Conservation (phyloP, 2,113 vertebrate species). For the Gasterosteus nipponicus region DNA sequence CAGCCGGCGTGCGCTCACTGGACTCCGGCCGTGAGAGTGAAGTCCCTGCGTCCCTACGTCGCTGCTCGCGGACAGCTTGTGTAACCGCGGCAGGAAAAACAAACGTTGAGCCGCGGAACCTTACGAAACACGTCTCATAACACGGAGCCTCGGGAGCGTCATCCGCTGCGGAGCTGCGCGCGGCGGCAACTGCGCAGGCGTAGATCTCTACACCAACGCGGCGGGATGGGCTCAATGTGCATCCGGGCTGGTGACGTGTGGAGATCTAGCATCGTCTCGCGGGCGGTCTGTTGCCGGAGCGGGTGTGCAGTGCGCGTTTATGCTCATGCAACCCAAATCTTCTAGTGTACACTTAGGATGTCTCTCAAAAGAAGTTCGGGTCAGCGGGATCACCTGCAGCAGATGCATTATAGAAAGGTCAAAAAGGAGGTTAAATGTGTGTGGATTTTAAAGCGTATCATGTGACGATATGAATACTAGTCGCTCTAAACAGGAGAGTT, state of each 20-base stretch:
- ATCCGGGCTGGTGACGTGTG: not conserved
- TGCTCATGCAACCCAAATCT: no score
- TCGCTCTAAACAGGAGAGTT: not conserved
- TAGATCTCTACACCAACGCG: not conserved
- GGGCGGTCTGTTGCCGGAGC: not conserved
- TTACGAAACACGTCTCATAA: slow-evolving; percentile 58
- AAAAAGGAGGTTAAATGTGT: not conserved
- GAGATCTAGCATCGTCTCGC: not conserved
- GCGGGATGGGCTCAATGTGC: rapidly evolving
- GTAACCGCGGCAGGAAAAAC: slow-evolving; percentile 21
- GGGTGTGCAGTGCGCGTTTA: not conserved
- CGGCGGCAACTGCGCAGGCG: slow-evolving; percentile 23
- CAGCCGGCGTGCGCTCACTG: slow-evolving; percentile 23
- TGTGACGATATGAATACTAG: not conserved
- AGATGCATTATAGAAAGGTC: no score
- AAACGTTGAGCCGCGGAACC: not conserved
- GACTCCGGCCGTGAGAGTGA: not conserved
- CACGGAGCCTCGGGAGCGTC: not conserved
- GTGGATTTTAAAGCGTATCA: not conserved
- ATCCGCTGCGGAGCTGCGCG: slow-evolving; percentile 37
- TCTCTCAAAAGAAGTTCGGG: no score
- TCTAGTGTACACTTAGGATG: no score
- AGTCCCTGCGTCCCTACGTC: not conserved
- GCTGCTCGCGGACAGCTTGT: not conserved
- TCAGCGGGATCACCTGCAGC: no score